Evolutionary conservation across 2,888 invertebrate species (phyloP), one percentile per base, ranked within the genome.

Genomic region (Eulithis testata): DNA sequence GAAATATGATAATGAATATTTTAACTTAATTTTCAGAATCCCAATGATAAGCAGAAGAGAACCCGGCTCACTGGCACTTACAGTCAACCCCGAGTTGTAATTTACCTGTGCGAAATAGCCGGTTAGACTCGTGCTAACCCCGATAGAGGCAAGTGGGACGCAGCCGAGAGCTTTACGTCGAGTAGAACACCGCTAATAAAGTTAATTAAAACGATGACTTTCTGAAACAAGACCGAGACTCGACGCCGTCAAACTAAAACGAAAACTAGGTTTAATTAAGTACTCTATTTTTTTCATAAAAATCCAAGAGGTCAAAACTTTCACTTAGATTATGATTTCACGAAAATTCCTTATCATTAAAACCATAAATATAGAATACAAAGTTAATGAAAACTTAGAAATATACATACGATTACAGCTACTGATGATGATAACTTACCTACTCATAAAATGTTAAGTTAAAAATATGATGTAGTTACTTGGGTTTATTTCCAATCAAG

Each of bases 161-260:
- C n/a, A 11, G 37, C n/a, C 11, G 57, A 49, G 52, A 12, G 54
- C 49, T 8, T 54, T 53, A 43, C 60, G 51, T 60, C 60, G 21
- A 60, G 61, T 43, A 11, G 60, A 61, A 45, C 56, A 45, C 65
- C 54, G 62, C 64, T 69, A 69, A 69, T 71, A 63, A 68, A 66
- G 45, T 63, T 71, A 71, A 71, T 69, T 68, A 68, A 68, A 65
- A 63, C 60, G 64, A 61, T 60, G 59, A 57, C 53, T 66, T 51
- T 54, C 60, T 31, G 53, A 51, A 57, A 62, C 57, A 51, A 62
- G 37, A 49, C 50, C 53, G 53, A 36, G 21, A 47, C 60, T 60
- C 56, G 43, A 43, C 60, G 31, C 37, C 44, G 11, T 53, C 49
- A 11, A 8, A 40, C 58, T 53, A 27, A 59, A 58, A 53, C 45